A percentile compares a stretch with the other conserved stretches of the same genome.
Conservation (phyloP, 2,888 invertebrate species). For the Calameuta pallipes region DNA sequence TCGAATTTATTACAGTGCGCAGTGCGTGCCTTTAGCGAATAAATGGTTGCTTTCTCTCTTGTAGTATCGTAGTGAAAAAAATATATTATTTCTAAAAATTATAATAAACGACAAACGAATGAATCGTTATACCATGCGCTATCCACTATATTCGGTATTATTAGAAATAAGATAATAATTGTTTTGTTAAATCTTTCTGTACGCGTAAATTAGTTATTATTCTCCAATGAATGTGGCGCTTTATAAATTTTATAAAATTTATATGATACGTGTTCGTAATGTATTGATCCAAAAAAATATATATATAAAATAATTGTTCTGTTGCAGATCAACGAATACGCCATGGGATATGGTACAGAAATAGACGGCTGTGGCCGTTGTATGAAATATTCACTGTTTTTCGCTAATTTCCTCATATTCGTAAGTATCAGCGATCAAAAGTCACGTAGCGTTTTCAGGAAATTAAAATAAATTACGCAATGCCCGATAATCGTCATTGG, state of each 20-base stretch:
- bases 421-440: slow-evolving; percentile 72
- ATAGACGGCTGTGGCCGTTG: slow-evolving; percentile 91
- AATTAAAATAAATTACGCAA: background rate
- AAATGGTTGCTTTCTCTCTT: background rate
- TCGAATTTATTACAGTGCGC: background rate
- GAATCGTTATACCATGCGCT: background rate
- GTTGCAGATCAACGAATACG: slow-evolving; percentile 3
- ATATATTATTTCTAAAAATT: background rate
- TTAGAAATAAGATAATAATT: background rate
- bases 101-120: slow-evolving; percentile 1
- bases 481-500: background rate
- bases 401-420: slow-evolving; percentile 85
- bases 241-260: background rate
- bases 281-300: background rate
- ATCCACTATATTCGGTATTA: background rate
- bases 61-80: background rate
- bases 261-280: background rate
- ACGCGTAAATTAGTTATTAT: background rate
- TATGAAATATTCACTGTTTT: slow-evolving; percentile 87
- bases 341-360: slow-evolving; percentile 81
- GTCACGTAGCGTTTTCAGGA: background rate
- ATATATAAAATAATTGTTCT: background rate
- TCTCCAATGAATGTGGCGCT: background rate
- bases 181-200: background rate
- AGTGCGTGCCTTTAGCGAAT: background rate